phyloP scores from a whole-genome alignment of 1,140 invertebrate species.

The Myzus persicae region DNA sequence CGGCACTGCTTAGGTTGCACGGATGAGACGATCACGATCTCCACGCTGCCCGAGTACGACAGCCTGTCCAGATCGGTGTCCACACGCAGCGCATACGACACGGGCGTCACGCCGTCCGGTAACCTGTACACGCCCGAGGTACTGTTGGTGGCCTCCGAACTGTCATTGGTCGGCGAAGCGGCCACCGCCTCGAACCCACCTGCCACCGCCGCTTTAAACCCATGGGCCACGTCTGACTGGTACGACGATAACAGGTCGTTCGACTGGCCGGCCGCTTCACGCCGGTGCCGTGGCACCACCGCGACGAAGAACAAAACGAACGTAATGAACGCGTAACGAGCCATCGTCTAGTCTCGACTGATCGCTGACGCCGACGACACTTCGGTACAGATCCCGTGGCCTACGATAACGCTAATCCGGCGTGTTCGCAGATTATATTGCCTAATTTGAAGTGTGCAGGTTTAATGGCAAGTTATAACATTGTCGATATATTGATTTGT shows the following conservation, averaged over 20 bases:
- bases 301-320: neutral
- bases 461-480: too few relatives aligned
- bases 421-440: neutral
- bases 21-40: neutral
- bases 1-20: neutral
- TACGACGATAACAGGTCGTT: too few relatives aligned
- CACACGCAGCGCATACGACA: constrained; percentile 23
- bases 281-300: neutral
- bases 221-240: neutral
- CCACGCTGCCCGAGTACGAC: neutral
- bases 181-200: neutral
- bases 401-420: neutral
- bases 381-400: too few relatives aligned
- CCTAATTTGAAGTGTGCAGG: too few relatives aligned
- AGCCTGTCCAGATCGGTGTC: constrained; percentile 21
- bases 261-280: neutral
- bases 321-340: neutral
- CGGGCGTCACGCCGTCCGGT: neutral
- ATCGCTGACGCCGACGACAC: neutral
- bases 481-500: too few relatives aligned
- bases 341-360: neutral
- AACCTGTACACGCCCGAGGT: constrained; percentile 25
- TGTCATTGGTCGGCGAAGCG: neutral
- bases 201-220: too few relatives aligned
- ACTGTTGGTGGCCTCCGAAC: neutral